These are phyloP conservation scores for Cyphomyrus plagiostoma DNA, from an alignment of 2,113 vertebrate genomes.

Conservation along the genomic window DNA sequence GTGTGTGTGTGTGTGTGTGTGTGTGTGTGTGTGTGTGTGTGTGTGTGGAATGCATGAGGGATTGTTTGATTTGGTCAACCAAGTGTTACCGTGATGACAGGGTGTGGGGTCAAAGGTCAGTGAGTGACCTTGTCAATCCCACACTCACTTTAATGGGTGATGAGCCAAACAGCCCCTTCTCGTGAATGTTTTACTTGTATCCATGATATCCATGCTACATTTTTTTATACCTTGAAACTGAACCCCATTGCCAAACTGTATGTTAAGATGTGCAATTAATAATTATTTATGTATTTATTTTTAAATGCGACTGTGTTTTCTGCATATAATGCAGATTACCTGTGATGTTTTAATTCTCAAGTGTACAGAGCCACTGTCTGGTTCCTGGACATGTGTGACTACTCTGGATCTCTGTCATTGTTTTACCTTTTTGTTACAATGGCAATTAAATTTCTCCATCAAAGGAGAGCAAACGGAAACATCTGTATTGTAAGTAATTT, in stretches of 20 bases:
- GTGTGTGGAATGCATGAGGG: not conserved
- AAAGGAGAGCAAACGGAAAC: not conserved
- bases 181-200: not conserved
- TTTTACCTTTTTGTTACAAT: constrained; percentile 12
- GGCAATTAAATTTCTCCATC: constrained; percentile 9
- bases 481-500: not conserved
- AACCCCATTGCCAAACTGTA: not conserved
- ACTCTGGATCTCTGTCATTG: constrained; percentile 7
- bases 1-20: no score
- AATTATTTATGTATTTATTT: constrained; percentile 14
- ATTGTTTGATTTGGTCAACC: not conserved
- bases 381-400: not conserved
- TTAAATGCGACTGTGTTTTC: constrained; percentile 20
- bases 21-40: no score
- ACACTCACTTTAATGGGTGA: not conserved
- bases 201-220: not conserved
- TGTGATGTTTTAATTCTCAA: constrained; percentile 17
- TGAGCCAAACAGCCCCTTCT: not conserved
- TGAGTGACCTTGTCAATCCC: not conserved
- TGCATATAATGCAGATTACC: constrained; percentile 18
- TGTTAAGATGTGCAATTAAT: constrained; percentile 6
- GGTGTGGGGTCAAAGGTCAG: not conserved
- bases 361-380: constrained; percentile 1
- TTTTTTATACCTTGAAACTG: not conserved
- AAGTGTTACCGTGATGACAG: not conserved